phyloP scores from a whole-genome alignment of 2,113 vertebrate genomes.

The Mola mola region DNA sequence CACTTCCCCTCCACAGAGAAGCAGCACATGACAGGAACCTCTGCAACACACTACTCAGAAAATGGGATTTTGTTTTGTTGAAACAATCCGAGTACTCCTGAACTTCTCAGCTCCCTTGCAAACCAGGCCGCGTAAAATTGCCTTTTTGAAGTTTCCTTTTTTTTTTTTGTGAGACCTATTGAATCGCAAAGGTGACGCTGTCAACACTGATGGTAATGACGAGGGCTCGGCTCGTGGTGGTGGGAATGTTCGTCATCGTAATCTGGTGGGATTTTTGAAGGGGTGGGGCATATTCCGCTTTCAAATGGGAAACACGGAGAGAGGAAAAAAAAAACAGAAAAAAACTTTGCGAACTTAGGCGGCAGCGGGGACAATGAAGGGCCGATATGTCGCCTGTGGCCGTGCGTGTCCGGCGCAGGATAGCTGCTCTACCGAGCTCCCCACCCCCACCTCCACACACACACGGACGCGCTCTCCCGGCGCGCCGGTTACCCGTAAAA shows the following conservation, averaged over 20 bases:
- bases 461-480: conserved; percentile 59
- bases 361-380: conserved; percentile 56
- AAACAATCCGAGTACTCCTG: too few species aligned
- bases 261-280: conserved; percentile 76
- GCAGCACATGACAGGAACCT: too few species aligned
- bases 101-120: too few species aligned
- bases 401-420: too few species aligned
- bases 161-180: not conserved
- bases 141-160: not conserved
- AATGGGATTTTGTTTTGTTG: too few species aligned
- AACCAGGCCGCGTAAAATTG: too few species aligned
- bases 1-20: too few species aligned
- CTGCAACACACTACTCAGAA: too few species aligned
- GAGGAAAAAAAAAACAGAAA: conserved; percentile 35
- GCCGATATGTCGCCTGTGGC: conserved; percentile 23
- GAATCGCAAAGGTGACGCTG: conserved; percentile 33
- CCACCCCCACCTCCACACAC: conserved; percentile 61
- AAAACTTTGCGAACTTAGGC: conserved; percentile 75
- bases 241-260: conserved; percentile 62
- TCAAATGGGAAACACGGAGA: conserved; percentile 61
- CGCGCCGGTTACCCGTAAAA: conserved; percentile 61
- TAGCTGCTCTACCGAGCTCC: conserved; percentile 9
- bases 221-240: conserved; percentile 62
- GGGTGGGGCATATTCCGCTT: conserved; percentile 81
- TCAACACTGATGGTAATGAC: conserved; percentile 34